phyloP scores from a whole-genome alignment of 2,888 invertebrate genomes.

The Ectobius pallidus region DNA sequence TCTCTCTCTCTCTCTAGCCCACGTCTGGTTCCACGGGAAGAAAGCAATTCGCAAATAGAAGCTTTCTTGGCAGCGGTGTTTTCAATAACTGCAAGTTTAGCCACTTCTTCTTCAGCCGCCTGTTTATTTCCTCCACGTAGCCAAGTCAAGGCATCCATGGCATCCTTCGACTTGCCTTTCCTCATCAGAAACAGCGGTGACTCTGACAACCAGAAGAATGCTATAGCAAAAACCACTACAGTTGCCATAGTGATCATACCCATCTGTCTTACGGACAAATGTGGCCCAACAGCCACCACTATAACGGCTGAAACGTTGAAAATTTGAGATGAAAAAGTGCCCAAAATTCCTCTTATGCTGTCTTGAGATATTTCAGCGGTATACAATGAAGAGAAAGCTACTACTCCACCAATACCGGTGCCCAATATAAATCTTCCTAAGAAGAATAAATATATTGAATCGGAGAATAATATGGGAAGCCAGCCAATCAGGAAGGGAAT shows the following conservation, averaged over 20 bases:
- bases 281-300: neutral
- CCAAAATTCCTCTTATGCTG: neutral
- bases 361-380: neutral
- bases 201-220: slow-evolving; percentile 62
- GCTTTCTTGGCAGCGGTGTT: slow-evolving; percentile 38
- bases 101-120: slow-evolving; percentile 48
- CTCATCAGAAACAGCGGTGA: slow-evolving; percentile 63
- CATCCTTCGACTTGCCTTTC: slow-evolving; percentile 56
- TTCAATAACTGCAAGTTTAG: slow-evolving; percentile 47
- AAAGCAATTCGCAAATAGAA: neutral
- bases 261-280: slow-evolving; percentile 56
- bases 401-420: neutral
- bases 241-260: slow-evolving; percentile 59
- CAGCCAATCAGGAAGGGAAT: neutral
- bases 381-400: neutral
- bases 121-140: slow-evolving; percentile 46
- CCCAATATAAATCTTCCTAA: neutral
- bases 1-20: too few relatives aligned
- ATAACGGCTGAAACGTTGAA: slow-evolving; percentile 49
- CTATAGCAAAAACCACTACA: slow-evolving; percentile 57
- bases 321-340: neutral
- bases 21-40: slow-evolving; percentile 41
- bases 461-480: neutral
- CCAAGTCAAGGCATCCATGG: slow-evolving; percentile 50
- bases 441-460: neutral